These are phyloP conservation scores for Altica lythri DNA, from an alignment of 2,888 invertebrate species.

Conservation along the genomic window DNA sequence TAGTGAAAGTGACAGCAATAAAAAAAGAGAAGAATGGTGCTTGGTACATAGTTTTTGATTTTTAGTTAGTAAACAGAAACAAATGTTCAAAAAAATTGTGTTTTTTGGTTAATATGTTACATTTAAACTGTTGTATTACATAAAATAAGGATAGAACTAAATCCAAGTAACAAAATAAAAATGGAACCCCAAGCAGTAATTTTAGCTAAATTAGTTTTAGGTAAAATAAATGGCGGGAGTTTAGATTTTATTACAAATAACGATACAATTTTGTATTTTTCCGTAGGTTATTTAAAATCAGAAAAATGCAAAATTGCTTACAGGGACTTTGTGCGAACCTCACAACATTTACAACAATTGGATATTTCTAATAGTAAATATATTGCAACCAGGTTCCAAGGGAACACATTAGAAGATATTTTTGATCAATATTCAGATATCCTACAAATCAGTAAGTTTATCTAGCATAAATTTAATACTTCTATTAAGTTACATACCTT, in stretches of 20 bases:
- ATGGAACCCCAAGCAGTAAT: slow-evolving; percentile 31
- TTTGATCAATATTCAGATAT: slow-evolving; percentile 52
- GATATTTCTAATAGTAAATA: slow-evolving; percentile 44
- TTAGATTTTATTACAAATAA: slow-evolving; percentile 22
- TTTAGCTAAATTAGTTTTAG: slow-evolving; percentile 35
- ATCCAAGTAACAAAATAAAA: slow-evolving; percentile 1
- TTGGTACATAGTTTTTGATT: no score
- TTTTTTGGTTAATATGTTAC: no score
- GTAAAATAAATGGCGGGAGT: slow-evolving; percentile 34
- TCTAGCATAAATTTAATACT: not conserved
- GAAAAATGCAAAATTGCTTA: slow-evolving; percentile 49
- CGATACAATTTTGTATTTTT: not conserved
- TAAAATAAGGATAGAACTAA: no score
- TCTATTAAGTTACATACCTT: slow-evolving; percentile 8
- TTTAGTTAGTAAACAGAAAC: no score
- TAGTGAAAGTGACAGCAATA: no score
- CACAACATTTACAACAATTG: slow-evolving; percentile 44
- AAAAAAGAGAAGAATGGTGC: no score
- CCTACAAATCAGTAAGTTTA: slow-evolving; percentile 50
- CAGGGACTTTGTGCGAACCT: slow-evolving; percentile 49
- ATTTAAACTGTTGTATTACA: no score
- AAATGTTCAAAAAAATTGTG: no score
- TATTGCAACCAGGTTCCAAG: slow-evolving; percentile 50
- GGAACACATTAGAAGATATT: slow-evolving; percentile 51
- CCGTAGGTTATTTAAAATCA: slow-evolving; percentile 53